Conservation (phyloP, 2,113 vertebrate genomes). For the Xenopus tropicalis region DNA sequence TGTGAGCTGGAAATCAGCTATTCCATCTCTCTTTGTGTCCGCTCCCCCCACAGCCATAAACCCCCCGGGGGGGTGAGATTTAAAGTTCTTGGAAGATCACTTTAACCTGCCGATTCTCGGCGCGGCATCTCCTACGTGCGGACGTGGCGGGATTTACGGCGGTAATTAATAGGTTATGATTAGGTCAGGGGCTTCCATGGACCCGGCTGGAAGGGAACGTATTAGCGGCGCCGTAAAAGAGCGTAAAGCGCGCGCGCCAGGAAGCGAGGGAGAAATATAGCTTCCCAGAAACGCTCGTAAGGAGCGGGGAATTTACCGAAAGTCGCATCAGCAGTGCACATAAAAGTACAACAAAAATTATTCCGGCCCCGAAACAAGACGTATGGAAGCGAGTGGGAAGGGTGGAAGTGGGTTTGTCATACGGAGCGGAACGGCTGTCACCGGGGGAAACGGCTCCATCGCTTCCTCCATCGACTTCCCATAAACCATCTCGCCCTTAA, state of each 20-base stretch:
- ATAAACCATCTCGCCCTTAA: slow-evolving; percentile 4
- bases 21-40: no score
- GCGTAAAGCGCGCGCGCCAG: slow-evolving; percentile 57
- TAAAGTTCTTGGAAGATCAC: slow-evolving; percentile 52
- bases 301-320: slow-evolving; percentile 64
- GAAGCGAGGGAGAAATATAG: slow-evolving; percentile 58
- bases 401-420: slow-evolving; percentile 52
- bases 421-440: slow-evolving; percentile 43
- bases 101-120: slow-evolving; percentile 53
- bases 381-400: slow-evolving; percentile 50
- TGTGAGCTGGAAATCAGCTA: no score
- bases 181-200: slow-evolving; percentile 67
- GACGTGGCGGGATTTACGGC: slow-evolving; percentile 62
- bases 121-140: slow-evolving; percentile 54
- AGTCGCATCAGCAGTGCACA: slow-evolving; percentile 57
- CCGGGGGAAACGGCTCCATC: neutral
- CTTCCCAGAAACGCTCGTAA: slow-evolving; percentile 65
- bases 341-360: slow-evolving; percentile 62
- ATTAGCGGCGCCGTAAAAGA: slow-evolving; percentile 64
- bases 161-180: slow-evolving; percentile 70
- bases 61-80: slow-evolving; percentile 34
- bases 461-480: slow-evolving; percentile 3
- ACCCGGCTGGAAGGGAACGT: slow-evolving; percentile 57
- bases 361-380: slow-evolving; percentile 58
- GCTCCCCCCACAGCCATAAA: no score